Evolutionary conservation across 2,888 invertebrate genomes (phyloP), one percentile per base, ranked within the genome.

Genomic region (Macrosiphum euphorbiae): DNA sequence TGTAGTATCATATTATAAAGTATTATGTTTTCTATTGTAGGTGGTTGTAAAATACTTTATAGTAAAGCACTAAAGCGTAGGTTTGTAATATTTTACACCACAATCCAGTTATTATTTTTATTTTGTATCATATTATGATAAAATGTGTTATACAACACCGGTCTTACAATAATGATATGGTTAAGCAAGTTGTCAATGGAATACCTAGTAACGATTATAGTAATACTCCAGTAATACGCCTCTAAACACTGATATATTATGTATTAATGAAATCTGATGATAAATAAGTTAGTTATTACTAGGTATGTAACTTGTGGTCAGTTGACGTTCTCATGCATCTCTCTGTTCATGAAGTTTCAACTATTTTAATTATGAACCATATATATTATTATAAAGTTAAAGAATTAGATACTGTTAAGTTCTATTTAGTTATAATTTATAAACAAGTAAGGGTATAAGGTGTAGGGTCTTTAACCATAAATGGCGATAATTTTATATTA

Each of bases 91-190:
- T 26, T 78, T 50, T 78, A 78, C 50, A 78, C 10, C 50, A 78
- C 0, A 35, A n/a, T 78, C 4, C 0, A 90, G 35, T 52, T 35
- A 28, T 78, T 50, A 55, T 90, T 78, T 55, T 78, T 47, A 16
- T 28, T n/a, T 90, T 90, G 89, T 78, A 41, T 89, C 20, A 44
- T 44, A 58, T n/a, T 44, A 58, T n/a, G 58, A 28, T 20, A 78
- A 35, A 7, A 20, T 35, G 35, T 78, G 35, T 78, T 78, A 10
- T 61, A 47, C 47, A 89, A 89, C n/a, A 67, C 24, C 11, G 50
- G 67, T 90, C 35, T 90, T 90, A 89, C n/a, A 58, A 89, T 89
- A 89, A 90, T 67, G 11, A 89, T 58, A 61, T 28, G 26, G 67
- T 61, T 61, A 50, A 47, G 13, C 44, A 44, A 89, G 28, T 61